Evolutionary conservation across 2,797 vertebrate species (phyloP).

Genomic region (Dermochelys coriacea): DNA sequence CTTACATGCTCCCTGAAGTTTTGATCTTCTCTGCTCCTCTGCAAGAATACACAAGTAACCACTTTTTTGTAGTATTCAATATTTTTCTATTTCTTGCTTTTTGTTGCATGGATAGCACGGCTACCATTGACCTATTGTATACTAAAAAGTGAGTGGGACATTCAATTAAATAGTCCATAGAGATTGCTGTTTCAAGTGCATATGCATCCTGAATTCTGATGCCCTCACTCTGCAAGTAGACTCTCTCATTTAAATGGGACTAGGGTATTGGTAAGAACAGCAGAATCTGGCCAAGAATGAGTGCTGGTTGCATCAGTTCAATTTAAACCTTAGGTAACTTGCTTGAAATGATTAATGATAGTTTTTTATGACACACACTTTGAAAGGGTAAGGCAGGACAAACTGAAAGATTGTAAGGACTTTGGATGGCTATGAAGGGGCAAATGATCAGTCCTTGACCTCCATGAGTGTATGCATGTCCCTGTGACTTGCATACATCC

Average conservation of each 20-base stretch:
- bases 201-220: not conserved
- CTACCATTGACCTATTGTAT: not conserved
- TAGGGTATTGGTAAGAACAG: not conserved
- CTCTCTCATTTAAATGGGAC: not conserved
- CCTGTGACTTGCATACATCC: not conserved
- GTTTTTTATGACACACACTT: not conserved
- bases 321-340: not conserved
- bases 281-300: not conserved
- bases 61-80: not conserved
- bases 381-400: not conserved
- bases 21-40: not conserved
- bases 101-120: accelerated
- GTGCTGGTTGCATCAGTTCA: not conserved
- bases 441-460: not conserved
- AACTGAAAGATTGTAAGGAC: accelerated
- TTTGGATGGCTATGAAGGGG: not conserved
- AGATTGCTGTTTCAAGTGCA: not conserved
- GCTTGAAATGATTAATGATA: not conserved
- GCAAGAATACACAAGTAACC: not conserved
- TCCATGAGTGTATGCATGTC: accelerated
- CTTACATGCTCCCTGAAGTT: not conserved
- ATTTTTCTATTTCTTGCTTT: not conserved
- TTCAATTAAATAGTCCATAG: not conserved
- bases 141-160: not conserved
- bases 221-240: not conserved